phyloP scores from a whole-genome alignment of 2,888 invertebrate genomes.

The Athalia rosae region DNA sequence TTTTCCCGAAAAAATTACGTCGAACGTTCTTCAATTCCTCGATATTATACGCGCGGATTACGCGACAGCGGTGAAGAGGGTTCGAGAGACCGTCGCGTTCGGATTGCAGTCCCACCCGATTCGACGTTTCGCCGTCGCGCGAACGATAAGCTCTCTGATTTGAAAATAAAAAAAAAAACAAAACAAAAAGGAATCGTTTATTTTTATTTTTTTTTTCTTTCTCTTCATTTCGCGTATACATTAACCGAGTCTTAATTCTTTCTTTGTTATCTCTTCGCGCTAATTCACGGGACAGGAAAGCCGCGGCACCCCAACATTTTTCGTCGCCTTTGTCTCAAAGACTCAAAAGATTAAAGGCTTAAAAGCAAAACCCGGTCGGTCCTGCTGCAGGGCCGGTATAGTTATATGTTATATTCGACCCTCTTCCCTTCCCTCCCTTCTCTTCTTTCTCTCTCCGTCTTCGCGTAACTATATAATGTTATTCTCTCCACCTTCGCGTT shows the following conservation, averaged over 20 bases:
- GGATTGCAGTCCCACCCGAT: background rate
- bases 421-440: background rate
- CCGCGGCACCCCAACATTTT: slow-evolving; percentile 61
- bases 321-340: slow-evolving; percentile 64
- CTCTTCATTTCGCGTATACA: slow-evolving; percentile 30
- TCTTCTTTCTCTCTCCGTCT: background rate
- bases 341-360: slow-evolving; percentile 66
- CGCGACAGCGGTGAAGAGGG: slow-evolving; percentile 1
- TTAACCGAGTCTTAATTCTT: slow-evolving; percentile 66
- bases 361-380: slow-evolving; percentile 46
- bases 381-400: background rate
- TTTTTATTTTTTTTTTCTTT: too few species aligned
- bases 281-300: slow-evolving; percentile 60
- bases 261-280: slow-evolving; percentile 67
- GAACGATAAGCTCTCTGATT: slow-evolving; percentile 13
- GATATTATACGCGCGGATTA: too few species aligned
- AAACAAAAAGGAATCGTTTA: background rate
- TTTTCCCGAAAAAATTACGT: too few species aligned
- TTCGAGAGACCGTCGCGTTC: background rate
- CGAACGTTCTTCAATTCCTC: too few species aligned
- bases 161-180: background rate
- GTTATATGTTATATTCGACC: slow-evolving; percentile 11
- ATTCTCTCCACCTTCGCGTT: slow-evolving; percentile 3
- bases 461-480: background rate
- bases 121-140: background rate